Conservation (phyloP, 2,113 vertebrate species). For the Eudyptes chrysolophus region DNA sequence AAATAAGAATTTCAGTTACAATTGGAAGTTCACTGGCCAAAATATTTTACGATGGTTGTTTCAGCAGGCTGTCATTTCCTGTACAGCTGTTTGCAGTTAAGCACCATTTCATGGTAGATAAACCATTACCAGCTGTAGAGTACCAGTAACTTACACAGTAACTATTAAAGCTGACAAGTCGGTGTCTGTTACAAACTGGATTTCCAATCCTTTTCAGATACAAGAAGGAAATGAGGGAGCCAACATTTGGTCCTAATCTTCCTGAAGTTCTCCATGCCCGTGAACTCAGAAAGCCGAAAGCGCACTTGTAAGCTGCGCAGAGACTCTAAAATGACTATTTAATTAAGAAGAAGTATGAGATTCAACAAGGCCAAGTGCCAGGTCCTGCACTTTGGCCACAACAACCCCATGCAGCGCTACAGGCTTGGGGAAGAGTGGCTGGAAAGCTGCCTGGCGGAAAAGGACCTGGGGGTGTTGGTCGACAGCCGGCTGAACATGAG, state of each 20-base stretch:
- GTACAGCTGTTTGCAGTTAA: constrained; percentile 56
- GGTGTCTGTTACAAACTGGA: neutral
- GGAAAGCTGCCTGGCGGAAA: no score
- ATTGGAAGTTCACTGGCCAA: constrained; percentile 4
- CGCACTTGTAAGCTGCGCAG: neutral
- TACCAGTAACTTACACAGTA: constrained; percentile 1
- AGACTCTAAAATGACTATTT: neutral
- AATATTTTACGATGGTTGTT: constrained; percentile 15
- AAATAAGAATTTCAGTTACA: neutral
- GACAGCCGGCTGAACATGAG: no score
- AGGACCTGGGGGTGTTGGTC: no score
- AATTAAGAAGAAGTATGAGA: neutral
- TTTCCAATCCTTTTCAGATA: constrained; percentile 13
- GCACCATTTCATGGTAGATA: constrained; percentile 40
- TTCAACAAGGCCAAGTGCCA: no score
- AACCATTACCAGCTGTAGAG: constrained; percentile 29
- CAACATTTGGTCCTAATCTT: neutral
- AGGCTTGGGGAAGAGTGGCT: no score
- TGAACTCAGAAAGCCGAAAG: neutral
- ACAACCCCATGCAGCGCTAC: no score
- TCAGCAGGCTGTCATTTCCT: constrained; percentile 69
- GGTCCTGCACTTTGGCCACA: no score
- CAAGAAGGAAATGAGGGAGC: neutral
- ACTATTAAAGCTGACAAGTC: constrained; percentile 28
- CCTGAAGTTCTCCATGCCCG: neutral